Percentiles rank a stretch among this genome's conserved stretches.
Evolutionary conservation across 2,113 vertebrate genomes (phyloP).

Genomic region (Clarias gariepinus): DNA sequence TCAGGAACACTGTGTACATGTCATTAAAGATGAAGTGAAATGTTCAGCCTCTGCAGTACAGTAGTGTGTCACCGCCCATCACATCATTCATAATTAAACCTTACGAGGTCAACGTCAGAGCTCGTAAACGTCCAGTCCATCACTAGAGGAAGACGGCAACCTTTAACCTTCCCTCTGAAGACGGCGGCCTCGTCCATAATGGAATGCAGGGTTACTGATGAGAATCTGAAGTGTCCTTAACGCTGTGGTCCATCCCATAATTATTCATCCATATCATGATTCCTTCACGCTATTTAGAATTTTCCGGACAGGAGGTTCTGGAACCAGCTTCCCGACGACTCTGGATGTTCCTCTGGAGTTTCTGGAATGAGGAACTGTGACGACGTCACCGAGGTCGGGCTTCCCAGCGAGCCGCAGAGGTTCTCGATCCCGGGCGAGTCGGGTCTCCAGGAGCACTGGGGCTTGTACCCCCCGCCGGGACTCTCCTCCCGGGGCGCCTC

Average conservation of each 20-base stretch:
- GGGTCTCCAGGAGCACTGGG: constrained; percentile 83
- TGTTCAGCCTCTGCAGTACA: neutral
- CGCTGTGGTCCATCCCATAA: neutral
- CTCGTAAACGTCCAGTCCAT: neutral
- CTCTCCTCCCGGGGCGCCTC: constrained; percentile 51
- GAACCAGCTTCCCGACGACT: constrained; percentile 75
- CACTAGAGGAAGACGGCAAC: neutral
- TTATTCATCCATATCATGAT: constrained; percentile 3
- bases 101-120: neutral
- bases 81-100: neutral
- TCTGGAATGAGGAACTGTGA: constrained; percentile 91
- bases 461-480: constrained; percentile 81
- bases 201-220: neutral
- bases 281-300: constrained; percentile 53
- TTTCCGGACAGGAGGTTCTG: constrained; percentile 72
- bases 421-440: constrained; percentile 79
- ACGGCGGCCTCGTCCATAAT: neutral
- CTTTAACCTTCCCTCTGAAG: neutral
- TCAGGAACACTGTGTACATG: neutral
- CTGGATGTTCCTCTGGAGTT: constrained; percentile 72
- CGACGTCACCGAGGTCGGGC: constrained; percentile 90
- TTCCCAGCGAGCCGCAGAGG: constrained; percentile 82
- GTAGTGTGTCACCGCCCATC: neutral
- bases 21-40: neutral
- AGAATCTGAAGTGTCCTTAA: neutral